Base-by-base conservation (phyloP, 2,888 invertebrate genomes). In the Campoplex capitator region DNA sequence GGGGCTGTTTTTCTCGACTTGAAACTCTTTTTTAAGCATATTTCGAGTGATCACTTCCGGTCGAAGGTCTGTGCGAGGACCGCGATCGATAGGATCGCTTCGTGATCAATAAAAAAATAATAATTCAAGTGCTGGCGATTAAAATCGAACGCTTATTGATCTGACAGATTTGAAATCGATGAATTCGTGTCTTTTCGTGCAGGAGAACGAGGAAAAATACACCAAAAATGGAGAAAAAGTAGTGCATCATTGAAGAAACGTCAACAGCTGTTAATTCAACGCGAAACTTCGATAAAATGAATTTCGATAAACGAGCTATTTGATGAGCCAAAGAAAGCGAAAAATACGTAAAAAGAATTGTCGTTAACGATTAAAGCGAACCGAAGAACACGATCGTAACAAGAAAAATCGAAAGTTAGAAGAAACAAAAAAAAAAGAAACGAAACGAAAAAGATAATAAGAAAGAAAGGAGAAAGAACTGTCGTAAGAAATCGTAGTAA, bases 401-500 rank as follows among this genome's bases (percentile, higher is more conserved):
- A 38, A 38, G 4, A 38, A 38, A 38, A 38, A 38, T 6, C 38
- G 38, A 38, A 3, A 38, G 38, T 38, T 6, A 38, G 38, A 13
- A 13, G 11, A 23, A 23, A 23, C 2, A 32, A 54, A 38, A 13
- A n/a, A 16, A 32, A 54, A 38, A 16, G 16, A 13, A 74, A 62
- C 42, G 45, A 32, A 45, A 62, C 42, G 13, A 62, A 75, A 35
- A 3, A 38, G 16, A 42, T 6, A 23, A 23, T 38, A 16, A 32
- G 51, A 28, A 51, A 67, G 62, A 67, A 71, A 62, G 23, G 32
- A 45, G 56, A 56, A 56, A n/a, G 1, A n/a, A 58, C 28, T 38
- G 71, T 65, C 58, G 4, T 42, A 73, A 58, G 75, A 83, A 83
- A 45, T 83, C 86, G 71, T 83, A 86, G 56, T 65, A 83, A 65